phyloP scores from a whole-genome alignment of 2,888 invertebrate species.

The Drosophila maculinotata region DNA sequence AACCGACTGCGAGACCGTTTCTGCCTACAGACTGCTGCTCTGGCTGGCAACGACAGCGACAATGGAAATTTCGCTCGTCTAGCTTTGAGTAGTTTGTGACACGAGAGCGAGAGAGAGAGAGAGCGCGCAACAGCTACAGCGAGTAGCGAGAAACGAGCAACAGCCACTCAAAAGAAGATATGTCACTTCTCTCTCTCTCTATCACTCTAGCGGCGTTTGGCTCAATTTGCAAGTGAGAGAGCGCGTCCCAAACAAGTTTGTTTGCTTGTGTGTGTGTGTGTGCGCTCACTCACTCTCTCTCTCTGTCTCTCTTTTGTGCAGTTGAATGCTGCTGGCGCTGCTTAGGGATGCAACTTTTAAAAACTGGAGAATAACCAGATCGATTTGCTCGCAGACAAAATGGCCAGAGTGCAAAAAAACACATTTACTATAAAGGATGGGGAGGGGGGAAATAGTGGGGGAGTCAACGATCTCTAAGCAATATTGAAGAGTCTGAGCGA shows the following conservation, averaged over 20 bases:
- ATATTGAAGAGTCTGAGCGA: no score
- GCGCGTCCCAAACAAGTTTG: slow-evolving; percentile 70
- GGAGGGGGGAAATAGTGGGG: neutral
- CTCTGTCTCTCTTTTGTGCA: slow-evolving; percentile 52
- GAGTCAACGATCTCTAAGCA: slow-evolving; percentile 26
- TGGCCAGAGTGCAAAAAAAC: slow-evolving; percentile 40
- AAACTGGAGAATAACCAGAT: slow-evolving; percentile 68
- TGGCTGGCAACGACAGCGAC: slow-evolving; percentile 74
- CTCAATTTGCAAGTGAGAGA: slow-evolving; percentile 69
- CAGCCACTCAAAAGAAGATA: slow-evolving; percentile 61
- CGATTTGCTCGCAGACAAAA: slow-evolving; percentile 63
- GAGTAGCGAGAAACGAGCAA: slow-evolving; percentile 62
- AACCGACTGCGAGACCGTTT: slow-evolving; percentile 78
- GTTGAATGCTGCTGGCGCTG: slow-evolving; percentile 57
- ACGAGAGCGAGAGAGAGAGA: slow-evolving; percentile 33
- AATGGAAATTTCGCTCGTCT: slow-evolving; percentile 83
- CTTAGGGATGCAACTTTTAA: slow-evolving; percentile 73
- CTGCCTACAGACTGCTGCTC: slow-evolving; percentile 58
- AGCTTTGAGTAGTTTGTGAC: slow-evolving; percentile 66
- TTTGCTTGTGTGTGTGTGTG: slow-evolving; percentile 40
- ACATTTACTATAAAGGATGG: neutral
- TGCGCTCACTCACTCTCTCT: slow-evolving; percentile 34
- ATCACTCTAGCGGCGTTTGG: slow-evolving; percentile 72
- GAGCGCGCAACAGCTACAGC: slow-evolving; percentile 35
- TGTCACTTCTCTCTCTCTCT: slow-evolving; percentile 45